Percentiles rank a stretch among this genome's conserved stretches.
Conservation (phyloP, 2,113 vertebrate species). For the Ictalurus furcatus region DNA sequence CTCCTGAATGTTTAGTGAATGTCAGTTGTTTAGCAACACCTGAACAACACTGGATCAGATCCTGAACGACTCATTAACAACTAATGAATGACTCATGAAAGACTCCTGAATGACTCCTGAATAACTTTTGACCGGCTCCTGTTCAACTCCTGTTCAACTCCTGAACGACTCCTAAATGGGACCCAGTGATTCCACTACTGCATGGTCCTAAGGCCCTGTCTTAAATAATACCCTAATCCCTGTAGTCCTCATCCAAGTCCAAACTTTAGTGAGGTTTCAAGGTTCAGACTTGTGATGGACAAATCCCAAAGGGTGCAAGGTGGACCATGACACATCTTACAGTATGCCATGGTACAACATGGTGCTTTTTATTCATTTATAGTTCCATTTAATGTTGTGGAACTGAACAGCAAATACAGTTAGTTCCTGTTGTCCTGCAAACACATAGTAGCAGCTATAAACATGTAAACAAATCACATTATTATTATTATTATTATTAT, state of each 20-base stretch:
- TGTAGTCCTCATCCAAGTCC: neutral
- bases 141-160: neutral
- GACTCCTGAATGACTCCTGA: neutral
- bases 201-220: neutral
- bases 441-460: neutral
- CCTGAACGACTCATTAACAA: neutral
- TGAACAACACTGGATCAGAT: neutral
- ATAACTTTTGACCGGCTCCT: neutral
- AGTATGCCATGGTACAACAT: neutral
- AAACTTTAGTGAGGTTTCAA: neutral
- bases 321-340: neutral
- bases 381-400: neutral
- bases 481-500: neutral
- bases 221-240: neutral
- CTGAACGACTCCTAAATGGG: neutral
- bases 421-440: neutral
- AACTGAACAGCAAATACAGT: neutral
- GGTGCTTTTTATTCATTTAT: neutral
- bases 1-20: neutral
- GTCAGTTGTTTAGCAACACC: neutral
- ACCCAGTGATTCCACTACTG: neutral
- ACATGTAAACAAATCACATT: neutral
- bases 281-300: neutral
- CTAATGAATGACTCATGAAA: neutral
- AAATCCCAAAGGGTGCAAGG: neutral